Evolutionary conservation across 2,888 invertebrate species (phyloP).

Genomic region (Liodrosophila aerea): DNA sequence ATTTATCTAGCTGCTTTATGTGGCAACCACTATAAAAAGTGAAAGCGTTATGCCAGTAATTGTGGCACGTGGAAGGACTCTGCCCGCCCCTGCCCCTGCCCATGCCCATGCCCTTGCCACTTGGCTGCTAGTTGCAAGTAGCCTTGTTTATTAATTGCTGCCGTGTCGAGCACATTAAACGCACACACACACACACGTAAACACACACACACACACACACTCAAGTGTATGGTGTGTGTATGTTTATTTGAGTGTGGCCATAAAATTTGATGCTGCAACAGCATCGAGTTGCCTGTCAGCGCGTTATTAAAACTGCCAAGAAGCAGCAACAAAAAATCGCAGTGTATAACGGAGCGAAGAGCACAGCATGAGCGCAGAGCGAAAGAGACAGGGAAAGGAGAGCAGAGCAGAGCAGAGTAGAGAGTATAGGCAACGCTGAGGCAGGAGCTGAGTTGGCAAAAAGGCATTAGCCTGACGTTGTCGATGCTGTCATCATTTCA

Average conservation of each 20-base stretch:
- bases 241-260: constrained; percentile 57
- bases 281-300: constrained; percentile 47
- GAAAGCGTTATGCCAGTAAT: constrained; percentile 42
- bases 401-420: too few species aligned
- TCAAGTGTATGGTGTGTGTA: constrained; percentile 14
- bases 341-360: too few species aligned
- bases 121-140: constrained; percentile 35
- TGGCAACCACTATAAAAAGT: constrained; percentile 43
- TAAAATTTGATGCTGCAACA: constrained; percentile 62
- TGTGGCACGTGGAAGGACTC: constrained; percentile 46
- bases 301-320: constrained; percentile 57
- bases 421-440: too few species aligned
- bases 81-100: constrained; percentile 17
- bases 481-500: constrained; percentile 11
- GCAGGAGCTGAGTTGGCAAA: constrained; percentile 23
- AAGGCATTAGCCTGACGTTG: constrained; percentile 58
- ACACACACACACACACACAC: too few species aligned
- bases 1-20: constrained; percentile 52
- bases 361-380: constrained; percentile 1
- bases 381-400: neutral
- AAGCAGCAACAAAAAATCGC: constrained; percentile 20
- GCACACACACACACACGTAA: constrained; percentile 19
- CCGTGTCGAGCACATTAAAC: constrained; percentile 50
- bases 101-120: too few species aligned
- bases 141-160: constrained; percentile 64